Percentiles rank a stretch among this genome's conserved stretches.
Evolutionary conservation across 2,113 vertebrate genomes (phyloP).

Genomic region (Indri indri): DNA sequence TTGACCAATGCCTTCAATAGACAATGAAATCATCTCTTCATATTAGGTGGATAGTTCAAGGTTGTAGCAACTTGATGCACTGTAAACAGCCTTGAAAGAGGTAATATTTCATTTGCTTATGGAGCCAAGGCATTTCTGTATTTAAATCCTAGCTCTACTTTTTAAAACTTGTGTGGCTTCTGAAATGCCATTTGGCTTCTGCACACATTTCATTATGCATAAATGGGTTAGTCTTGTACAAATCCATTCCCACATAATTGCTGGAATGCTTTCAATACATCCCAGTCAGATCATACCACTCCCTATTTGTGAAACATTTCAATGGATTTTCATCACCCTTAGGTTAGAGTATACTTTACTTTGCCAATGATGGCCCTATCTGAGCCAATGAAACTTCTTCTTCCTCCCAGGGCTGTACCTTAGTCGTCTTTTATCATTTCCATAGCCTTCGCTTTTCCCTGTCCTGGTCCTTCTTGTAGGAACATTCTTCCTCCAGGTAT

Average conservation of each 20-base stretch:
- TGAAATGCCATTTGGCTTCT: background rate
- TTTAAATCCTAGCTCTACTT: background rate
- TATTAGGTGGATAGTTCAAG: background rate
- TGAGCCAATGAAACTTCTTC: background rate
- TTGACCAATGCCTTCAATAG: background rate
- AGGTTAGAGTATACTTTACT: background rate
- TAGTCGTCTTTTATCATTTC: background rate
- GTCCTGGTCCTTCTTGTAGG: background rate
- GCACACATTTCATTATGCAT: background rate
- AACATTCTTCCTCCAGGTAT: background rate
- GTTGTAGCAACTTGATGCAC: background rate
- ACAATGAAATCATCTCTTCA: background rate
- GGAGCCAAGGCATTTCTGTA: background rate
- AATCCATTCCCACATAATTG: background rate
- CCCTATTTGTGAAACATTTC: background rate
- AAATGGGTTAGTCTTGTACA: background rate
- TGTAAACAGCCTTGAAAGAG: background rate
- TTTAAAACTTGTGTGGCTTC: background rate
- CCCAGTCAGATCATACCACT: background rate
- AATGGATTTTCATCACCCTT: background rate
- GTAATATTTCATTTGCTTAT: background rate
- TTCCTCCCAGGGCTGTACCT: background rate
- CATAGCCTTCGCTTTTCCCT: fast-evolving
- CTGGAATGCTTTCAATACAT: background rate
- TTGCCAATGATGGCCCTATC: background rate